A percentile compares a stretch with the other conserved stretches of the same genome.
phyloP scores from a whole-genome alignment of 2,113 vertebrate species.

The Petroica traversi region DNA sequence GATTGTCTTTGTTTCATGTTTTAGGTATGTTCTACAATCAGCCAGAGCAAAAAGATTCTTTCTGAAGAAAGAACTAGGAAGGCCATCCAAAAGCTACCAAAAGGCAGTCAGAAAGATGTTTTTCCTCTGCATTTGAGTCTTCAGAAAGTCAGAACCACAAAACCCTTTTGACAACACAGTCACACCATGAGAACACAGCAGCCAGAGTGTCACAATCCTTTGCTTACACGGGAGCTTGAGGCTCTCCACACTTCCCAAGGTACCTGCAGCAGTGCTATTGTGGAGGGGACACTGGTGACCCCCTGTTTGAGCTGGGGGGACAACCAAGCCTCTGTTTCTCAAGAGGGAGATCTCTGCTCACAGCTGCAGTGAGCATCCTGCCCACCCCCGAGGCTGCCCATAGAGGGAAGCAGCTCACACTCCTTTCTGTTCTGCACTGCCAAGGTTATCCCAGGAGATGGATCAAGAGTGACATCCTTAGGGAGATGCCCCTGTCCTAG shows the following conservation, averaged over 20 bases:
- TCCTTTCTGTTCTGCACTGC: not conserved
- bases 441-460: not conserved
- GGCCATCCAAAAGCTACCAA: not conserved
- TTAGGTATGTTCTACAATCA: not conserved
- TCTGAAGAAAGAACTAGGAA: not conserved
- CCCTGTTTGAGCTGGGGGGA: not conserved
- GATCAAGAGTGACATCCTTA: fast-evolving
- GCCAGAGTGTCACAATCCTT: not conserved
- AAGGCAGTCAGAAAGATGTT: not conserved
- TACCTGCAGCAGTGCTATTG: fast-evolving
- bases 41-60: not conserved
- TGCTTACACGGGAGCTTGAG: fast-evolving
- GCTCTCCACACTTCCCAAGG: not conserved
- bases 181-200: not conserved
- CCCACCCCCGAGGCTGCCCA: not conserved
- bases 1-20: not conserved
- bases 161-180: not conserved
- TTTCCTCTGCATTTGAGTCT: not conserved
- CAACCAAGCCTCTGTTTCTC: not conserved
- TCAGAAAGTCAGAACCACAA: not conserved
- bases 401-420: not conserved
- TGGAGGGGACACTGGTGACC: fast-evolving
- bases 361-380: not conserved
- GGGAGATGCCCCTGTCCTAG: fast-evolving
- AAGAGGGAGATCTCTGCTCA: too few relatives aligned